Evolutionary conservation across 2,888 invertebrate genomes (phyloP).

Genomic region (Himalopsyche tibetana): DNA sequence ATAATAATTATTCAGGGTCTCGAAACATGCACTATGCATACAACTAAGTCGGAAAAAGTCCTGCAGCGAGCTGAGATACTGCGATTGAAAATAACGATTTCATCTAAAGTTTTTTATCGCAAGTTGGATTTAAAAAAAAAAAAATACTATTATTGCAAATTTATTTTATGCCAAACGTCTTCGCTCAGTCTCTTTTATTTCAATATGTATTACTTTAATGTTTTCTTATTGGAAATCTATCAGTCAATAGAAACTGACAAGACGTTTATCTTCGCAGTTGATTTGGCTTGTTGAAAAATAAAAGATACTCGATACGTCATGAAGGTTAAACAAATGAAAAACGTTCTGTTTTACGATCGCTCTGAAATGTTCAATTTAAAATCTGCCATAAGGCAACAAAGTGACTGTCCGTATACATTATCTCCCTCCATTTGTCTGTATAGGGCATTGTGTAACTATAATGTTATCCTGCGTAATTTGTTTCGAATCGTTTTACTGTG

Average conservation of each 20-base stretch:
- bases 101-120: too few relatives aligned
- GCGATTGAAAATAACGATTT: too few relatives aligned
- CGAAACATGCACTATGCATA: too few relatives aligned
- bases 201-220: neutral
- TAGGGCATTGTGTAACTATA: neutral
- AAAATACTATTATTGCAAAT: too few relatives aligned
- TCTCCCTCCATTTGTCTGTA: neutral
- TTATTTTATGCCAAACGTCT: neutral
- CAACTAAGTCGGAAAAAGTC: too few relatives aligned
- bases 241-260: neutral
- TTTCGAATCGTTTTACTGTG: neutral
- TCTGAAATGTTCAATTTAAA: slow-evolving; percentile 21
- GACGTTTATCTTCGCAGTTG: neutral
- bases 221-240: neutral
- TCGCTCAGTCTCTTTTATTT: neutral
- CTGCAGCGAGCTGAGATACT: too few relatives aligned
- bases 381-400: slow-evolving; percentile 23
- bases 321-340: slow-evolving; percentile 20
- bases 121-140: too few relatives aligned
- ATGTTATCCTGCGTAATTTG: neutral
- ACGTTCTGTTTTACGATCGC: slow-evolving; percentile 7
- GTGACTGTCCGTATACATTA: neutral
- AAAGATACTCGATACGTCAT: neutral
- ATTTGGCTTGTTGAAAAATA: neutral
- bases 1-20: too few relatives aligned